A percentile compares a stretch with the other conserved stretches of the same genome.
Conservation (phyloP, 2,113 vertebrate genomes). For the Chunga burmeisteri region DNA sequence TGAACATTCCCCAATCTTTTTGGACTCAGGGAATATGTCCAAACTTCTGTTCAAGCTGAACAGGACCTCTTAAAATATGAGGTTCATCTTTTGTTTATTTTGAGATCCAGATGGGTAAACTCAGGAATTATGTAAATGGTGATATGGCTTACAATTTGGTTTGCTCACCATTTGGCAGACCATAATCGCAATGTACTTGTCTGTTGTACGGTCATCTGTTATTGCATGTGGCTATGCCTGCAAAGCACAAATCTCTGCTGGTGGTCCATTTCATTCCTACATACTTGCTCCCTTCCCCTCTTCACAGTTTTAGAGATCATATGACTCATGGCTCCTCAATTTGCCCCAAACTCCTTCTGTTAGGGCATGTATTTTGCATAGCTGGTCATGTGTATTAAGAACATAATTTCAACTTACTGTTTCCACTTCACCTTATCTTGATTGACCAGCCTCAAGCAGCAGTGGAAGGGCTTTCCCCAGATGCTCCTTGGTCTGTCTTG, state of each 20-base stretch:
- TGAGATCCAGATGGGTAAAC: neutral
- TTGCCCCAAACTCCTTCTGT: neutral
- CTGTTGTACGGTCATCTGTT: neutral
- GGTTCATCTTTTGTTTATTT: neutral
- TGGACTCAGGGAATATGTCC: neutral
- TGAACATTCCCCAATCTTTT: neutral
- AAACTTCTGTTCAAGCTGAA: neutral
- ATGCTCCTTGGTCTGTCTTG: neutral
- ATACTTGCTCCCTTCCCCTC: neutral
- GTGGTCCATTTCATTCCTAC: neutral
- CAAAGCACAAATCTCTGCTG: neutral
- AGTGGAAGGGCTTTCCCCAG: neutral
- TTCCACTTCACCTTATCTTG: neutral
- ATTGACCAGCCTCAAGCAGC: neutral
- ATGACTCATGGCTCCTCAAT: neutral
- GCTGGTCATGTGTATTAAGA: fast-evolving
- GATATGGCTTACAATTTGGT: neutral
- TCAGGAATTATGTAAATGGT: neutral
- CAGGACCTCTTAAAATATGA: neutral
- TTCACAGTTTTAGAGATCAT: neutral
- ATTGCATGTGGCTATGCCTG: fast-evolving
- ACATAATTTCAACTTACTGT: neutral
- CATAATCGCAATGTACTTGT: neutral
- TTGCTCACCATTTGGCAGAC: neutral
- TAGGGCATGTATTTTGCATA: neutral